Base-by-base conservation (phyloP, 2,888 invertebrate species). In the Sminthurinus aureus region DNA sequence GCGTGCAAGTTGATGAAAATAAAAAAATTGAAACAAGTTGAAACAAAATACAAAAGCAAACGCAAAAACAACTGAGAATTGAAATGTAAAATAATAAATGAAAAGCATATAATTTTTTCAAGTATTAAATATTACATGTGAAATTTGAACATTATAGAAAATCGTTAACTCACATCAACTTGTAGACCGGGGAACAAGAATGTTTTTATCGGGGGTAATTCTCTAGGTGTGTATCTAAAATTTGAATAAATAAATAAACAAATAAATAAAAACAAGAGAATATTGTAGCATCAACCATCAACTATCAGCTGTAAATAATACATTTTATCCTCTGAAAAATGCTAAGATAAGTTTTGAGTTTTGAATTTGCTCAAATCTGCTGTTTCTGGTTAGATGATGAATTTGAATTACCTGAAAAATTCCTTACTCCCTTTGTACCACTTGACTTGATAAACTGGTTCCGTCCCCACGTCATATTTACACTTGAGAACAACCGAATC, bases 401-500 rank as follows among this genome's bases (percentile, higher is more conserved):
- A n/a, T n/a, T 38, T 15, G 58, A 58, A 2, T 15, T 9, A 58
- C 26, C 80, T 38, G 85, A 87, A 88, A 84, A 88, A 89, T 79
- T 88, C 89, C 50, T 88, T 85, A 66, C 73, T 84, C 11, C 89
- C 89, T 75, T 88, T 89, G 84, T 89, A 89, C 88, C 88, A 89
- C 75, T 89, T 88, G 83, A 88, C 85, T 66, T 87, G 85, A 82
- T 88, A 89, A 20, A 88, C 79, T 0, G 84, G 79, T 50, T 87
- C 86, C 50, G 71, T 80, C 0, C 87, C 87, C 79, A 88, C 77
- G 66, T 87, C 87, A 52, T 86, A 88, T 66, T 85, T 83, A 71
- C 88, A 88, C 13, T 85, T 79, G 58, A 88, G 83, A 12, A 85
- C 75, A 6, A 85, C 87, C 0, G 85, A 83, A 0, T 85, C 85